Evolutionary conservation across 2,797 vertebrate genomes (phyloP).

Genomic region (Rhinophrynus dorsalis): DNA sequence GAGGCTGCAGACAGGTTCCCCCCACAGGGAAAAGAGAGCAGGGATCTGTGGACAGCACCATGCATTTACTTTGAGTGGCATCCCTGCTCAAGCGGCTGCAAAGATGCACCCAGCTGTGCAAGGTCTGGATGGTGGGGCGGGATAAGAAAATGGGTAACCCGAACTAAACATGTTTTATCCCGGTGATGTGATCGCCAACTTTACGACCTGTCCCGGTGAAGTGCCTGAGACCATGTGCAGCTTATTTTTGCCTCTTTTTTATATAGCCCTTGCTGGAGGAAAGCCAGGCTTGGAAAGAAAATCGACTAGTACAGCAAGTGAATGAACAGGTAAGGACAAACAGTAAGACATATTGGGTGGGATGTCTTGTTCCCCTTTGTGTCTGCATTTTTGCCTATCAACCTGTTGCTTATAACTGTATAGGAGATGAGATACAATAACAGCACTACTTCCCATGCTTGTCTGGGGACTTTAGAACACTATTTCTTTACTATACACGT

Average conservation of each 20-base stretch:
- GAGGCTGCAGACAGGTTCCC: neutral
- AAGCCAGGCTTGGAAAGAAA: conserved; percentile 72
- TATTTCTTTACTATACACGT: too few relatives aligned
- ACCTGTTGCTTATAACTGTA: too few relatives aligned
- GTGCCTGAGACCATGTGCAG: neutral
- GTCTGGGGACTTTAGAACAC: too few relatives aligned
- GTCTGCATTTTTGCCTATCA: too few relatives aligned
- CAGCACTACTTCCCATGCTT: too few relatives aligned
- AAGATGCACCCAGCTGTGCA: neutral
- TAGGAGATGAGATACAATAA: too few relatives aligned
- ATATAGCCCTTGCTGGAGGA: conserved; percentile 83
- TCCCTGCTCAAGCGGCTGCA: neutral
- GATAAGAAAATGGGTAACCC: neutral
- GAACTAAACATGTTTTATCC: neutral
- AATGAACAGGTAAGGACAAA: conserved; percentile 80
- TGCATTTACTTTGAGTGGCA: neutral
- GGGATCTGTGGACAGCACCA: too few relatives aligned
- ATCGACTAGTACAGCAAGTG: conserved; percentile 79
- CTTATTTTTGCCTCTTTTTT: conserved; percentile 21
- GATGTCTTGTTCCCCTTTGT: too few relatives aligned
- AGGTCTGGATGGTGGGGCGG: neutral
- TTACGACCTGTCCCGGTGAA: neutral
- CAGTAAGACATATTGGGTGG: too few relatives aligned
- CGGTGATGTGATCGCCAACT: neutral
- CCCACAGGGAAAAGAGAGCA: neutral